Percentiles rank a stretch among this genome's conserved stretches.
phyloP scores from a whole-genome alignment of 2,113 vertebrate genomes.

The Tetrao urogallus region DNA sequence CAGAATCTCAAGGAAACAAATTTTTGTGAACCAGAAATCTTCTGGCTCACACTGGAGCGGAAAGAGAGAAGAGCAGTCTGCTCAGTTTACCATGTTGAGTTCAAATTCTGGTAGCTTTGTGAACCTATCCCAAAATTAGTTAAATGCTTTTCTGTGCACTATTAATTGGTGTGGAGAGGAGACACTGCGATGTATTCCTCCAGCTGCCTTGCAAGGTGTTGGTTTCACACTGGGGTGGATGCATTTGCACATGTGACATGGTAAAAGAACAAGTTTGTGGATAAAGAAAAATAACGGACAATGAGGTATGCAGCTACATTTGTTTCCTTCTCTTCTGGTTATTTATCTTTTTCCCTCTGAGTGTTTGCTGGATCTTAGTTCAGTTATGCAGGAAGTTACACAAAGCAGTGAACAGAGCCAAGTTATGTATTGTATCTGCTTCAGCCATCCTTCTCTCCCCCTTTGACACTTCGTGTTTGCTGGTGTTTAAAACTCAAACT shows the following conservation, averaged over 20 bases:
- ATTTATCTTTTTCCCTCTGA: slow-evolving; percentile 1
- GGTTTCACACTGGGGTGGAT: neutral
- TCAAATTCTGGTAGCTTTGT: neutral
- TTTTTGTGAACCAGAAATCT: neutral
- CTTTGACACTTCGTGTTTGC: neutral
- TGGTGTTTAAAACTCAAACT: neutral
- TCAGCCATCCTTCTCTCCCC: neutral
- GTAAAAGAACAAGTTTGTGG: neutral
- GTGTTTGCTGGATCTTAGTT: slow-evolving; percentile 4
- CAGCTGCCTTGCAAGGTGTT: neutral
- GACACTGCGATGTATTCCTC: neutral
- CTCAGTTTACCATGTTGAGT: neutral
- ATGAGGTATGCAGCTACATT: neutral
- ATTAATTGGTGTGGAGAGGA: neutral
- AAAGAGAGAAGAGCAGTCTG: neutral
- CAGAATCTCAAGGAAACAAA: neutral
- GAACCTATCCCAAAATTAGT: neutral
- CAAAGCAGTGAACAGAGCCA: neutral
- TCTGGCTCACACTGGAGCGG: neutral
- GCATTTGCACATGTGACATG: neutral
- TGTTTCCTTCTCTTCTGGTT: neutral
- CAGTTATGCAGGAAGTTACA: neutral
- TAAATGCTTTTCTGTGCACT: neutral
- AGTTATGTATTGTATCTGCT: neutral
- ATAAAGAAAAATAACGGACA: neutral